Base-by-base conservation (phyloP, 2,888 invertebrate species). In the Pheosia gnoma region DNA sequence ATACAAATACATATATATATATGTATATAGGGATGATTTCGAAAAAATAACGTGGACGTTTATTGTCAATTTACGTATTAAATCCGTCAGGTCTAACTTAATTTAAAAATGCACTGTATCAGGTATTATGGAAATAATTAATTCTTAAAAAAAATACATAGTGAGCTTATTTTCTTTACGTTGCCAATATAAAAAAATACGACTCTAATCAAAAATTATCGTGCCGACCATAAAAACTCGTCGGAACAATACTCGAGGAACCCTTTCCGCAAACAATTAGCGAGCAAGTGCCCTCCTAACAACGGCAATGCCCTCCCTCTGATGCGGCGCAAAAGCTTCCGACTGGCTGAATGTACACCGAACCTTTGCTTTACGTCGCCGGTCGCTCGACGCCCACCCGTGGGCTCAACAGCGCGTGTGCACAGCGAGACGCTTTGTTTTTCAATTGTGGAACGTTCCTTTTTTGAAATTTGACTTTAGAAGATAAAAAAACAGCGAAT, bases 231-330 rank as follows among this genome's bases (percentile, higher is more conserved):
- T 92, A 83, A 78, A 82, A 87, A 87, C 77, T 87, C 79, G 76
- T 71, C 69, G 63, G 78, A 88, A 91, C 91, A 91, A 92, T 92
- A 90, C 89, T 91, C 78, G 81, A 87, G 79, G 83, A 89, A 91
- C 93, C 93, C 93, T 91, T 91, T 90, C 93, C 86, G 91, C 91
- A 90, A 91, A 93, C 93, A 93, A 93, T 93, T 93, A 92, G 87
- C 86, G 91, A 82, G 79, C 85, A 83, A 93, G 92, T 86, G 90
- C 88, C 78, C 91, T 91, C 74, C 70, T 79, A 90, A 92, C 91
- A 92, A 91, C 90, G 81, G 89, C 88, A 85, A 90, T 89, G 86
- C 87, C 85, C 78, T 81, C 86, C 86, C 87, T 72, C 84, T 79
- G 78, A 79, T 81, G 78, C 78, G 72, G 75, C 75, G 75, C 74